Evolutionary conservation across 2,113 vertebrate genomes (phyloP), one percentile per base, ranked within the genome.

Genomic region (Paraplagusia blochii): DNA sequence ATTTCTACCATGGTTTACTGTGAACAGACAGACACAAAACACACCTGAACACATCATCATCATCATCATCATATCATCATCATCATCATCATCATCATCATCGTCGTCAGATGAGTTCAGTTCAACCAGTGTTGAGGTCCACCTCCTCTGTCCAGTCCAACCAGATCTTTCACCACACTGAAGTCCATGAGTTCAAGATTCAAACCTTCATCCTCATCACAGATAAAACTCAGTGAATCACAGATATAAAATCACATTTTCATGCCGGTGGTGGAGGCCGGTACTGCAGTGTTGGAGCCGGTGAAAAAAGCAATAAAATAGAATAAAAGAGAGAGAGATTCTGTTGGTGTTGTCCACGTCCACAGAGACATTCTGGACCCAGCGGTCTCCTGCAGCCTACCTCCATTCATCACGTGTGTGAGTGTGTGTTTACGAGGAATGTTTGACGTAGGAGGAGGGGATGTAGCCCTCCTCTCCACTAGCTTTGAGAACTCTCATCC

Each of bases 401-500:
- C 52, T 53, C 56, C 22, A 29, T 6, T 2, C 2, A 29, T 29
- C 22, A 29, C 6, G 57, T 47, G 48, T 62, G 55, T 42, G 47
- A 35, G 53, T 47, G 36, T 29, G 44, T 40, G 48, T 67, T 76
- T 69, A 63, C 18, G 50, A 74, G 17, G 14, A 13, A 18, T 58
- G 35, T 5, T 85, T 83, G 69, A 94, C 89, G 71, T 95, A 95
- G 55, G 93, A 92, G 11, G 93, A 92, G 17, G 93, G 93, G 62
- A 94, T 93, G 2, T 94, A 95, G 34, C 93, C 93, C 58, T 92
- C 91, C 0, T 88, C 89, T 19, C 92, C 92, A 42, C 69, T 80
- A 67, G 77, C 81, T 79, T 85, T 77, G 9, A 89, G 79, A 45
- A 95, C 92, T 13, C 91, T 88, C 44, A 92, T 93, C 93, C 93